phyloP scores from a whole-genome alignment of 2,888 invertebrate genomes.

The Amiota communis region DNA sequence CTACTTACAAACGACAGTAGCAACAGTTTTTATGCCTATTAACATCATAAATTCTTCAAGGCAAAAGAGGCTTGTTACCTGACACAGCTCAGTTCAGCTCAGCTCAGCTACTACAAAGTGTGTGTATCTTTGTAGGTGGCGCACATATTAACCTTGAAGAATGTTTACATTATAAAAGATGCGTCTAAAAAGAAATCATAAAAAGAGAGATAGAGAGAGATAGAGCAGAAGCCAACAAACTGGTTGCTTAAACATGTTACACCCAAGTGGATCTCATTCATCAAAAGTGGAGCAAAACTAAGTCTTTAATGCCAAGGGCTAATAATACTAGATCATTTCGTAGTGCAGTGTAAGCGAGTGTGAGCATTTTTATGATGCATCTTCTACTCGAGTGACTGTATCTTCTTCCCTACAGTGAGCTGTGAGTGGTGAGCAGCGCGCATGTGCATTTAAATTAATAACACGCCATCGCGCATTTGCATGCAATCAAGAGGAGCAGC shows the following conservation, averaged over 20 bases:
- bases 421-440: not conserved
- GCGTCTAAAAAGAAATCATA: conserved; percentile 18
- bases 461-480: conserved; percentile 44
- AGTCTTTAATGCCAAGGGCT: conserved; percentile 15
- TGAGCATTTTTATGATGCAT: not conserved
- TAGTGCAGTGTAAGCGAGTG: not conserved
- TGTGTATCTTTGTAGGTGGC: conserved; percentile 55
- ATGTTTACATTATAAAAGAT: conserved; percentile 43
- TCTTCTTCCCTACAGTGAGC: not conserved
- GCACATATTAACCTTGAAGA: conserved; percentile 55
- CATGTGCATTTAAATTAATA: conserved; percentile 53
- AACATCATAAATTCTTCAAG: conserved; percentile 56
- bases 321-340: not conserved
- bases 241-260: conserved; percentile 43
- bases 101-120: conserved; percentile 33
- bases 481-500: not conserved
- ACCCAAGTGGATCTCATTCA: conserved; percentile 51
- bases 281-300: conserved; percentile 53
- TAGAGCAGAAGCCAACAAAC: not conserved
- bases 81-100: too few species aligned
- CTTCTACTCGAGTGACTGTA: not conserved
- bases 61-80: not conserved
- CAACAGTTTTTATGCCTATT: conserved; percentile 63
- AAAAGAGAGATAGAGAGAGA: conserved; percentile 1
- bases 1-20: not conserved